Percentiles rank a stretch among this genome's conserved stretches.
phyloP scores from a whole-genome alignment of 1,140 invertebrate genomes.

The Mizuhopecten yessoensis region DNA sequence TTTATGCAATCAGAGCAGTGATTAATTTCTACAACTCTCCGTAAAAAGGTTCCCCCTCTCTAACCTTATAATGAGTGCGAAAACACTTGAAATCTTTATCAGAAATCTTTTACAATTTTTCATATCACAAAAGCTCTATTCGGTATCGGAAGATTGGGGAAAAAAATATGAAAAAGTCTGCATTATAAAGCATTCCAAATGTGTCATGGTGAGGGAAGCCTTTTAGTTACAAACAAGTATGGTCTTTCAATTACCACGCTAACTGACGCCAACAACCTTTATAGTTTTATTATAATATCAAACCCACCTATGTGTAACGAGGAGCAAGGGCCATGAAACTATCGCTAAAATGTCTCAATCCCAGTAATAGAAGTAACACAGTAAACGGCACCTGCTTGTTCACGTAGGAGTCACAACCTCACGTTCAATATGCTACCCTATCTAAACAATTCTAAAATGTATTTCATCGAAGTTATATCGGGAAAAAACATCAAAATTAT shows the following conservation, averaged over 20 bases:
- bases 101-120: neutral
- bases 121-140: neutral
- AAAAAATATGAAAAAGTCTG: neutral
- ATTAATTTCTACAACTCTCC: neutral
- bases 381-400: neutral
- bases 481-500: neutral
- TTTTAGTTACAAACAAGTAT: constrained; percentile 2
- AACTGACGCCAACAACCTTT: neutral
- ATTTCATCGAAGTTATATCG: neutral
- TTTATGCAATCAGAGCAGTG: neutral
- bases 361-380: too few species aligned
- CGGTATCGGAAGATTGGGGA: neutral
- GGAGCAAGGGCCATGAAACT: constrained; percentile 12
- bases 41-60: neutral
- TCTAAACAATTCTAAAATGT: neutral
- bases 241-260: neutral
- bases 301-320: constrained; percentile 23
- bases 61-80: neutral
- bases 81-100: neutral
- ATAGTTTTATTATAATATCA: neutral
- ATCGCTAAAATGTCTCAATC: constrained; percentile 27
- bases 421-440: neutral
- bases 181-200: neutral
- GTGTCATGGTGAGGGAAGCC: neutral
- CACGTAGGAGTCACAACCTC: neutral